A percentile compares a stretch with the other conserved stretches of the same genome.
phyloP scores from a whole-genome alignment of 2,113 vertebrate species.

The Rhadina sibilatrix region DNA sequence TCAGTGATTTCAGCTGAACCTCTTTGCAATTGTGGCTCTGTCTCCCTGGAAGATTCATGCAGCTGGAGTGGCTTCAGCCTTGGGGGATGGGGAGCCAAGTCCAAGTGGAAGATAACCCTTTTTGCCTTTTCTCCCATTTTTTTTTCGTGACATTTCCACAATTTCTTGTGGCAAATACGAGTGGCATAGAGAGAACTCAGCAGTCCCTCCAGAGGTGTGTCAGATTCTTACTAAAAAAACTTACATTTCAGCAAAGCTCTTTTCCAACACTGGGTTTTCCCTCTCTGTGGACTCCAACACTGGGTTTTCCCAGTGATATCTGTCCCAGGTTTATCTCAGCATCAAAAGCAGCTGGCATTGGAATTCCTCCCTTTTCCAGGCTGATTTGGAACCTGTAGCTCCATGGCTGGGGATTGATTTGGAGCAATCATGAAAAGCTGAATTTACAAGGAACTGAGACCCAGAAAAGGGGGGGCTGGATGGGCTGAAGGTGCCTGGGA shows the following conservation, averaged over 20 bases:
- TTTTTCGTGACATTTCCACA: neutral
- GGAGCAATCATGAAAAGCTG: neutral
- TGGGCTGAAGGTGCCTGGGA: neutral
- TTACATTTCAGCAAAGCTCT: neutral
- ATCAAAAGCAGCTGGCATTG: neutral
- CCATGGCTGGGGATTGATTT: neutral
- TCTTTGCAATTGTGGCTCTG: neutral
- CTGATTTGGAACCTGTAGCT: neutral
- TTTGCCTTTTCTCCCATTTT: neutral
- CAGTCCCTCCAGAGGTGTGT: neutral
- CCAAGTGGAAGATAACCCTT: neutral
- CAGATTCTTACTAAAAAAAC: neutral
- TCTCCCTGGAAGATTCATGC: neutral
- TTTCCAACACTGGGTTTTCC: neutral
- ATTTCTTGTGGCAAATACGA: neutral
- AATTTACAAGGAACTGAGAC: neutral
- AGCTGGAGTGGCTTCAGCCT: neutral
- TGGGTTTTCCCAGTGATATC: neutral
- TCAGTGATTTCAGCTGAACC: constrained; percentile 29
- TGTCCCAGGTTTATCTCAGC: neutral
- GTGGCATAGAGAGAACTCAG: neutral
- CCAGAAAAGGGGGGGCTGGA: neutral
- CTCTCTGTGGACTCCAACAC: rapidly evolving
- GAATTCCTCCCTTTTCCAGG: neutral
- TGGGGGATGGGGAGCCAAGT: neutral